These are phyloP conservation scores for Gobio gobio DNA, from an alignment of 2,113 vertebrate species.

Conservation along the genomic window DNA sequence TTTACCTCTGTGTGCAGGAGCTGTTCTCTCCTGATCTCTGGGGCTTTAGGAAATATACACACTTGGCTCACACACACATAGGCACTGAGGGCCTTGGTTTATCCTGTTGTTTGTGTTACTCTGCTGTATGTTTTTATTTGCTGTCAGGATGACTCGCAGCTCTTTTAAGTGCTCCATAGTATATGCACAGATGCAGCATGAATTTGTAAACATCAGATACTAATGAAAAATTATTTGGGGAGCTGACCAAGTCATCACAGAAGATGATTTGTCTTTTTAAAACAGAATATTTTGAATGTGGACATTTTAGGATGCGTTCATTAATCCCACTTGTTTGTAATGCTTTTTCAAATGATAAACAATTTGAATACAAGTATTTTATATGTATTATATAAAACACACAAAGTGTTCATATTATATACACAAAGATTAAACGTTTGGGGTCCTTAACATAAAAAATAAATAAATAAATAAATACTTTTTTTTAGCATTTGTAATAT, in stretches of 20 bases:
- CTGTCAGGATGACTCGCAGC: conserved; percentile 2
- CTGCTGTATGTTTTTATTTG: conserved; percentile 16
- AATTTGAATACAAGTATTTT: neutral
- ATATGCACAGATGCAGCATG: neutral
- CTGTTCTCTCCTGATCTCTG: conserved; percentile 68
- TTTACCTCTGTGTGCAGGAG: conserved; percentile 76
- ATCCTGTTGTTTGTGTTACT: conserved; percentile 26
- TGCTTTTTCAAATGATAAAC: neutral
- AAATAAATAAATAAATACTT: too few species aligned
- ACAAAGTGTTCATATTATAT: too few species aligned
- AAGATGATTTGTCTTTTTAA: neutral
- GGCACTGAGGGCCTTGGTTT: conserved; percentile 18
- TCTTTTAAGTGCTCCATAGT: conserved; percentile 10
- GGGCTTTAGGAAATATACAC: conserved; percentile 65
- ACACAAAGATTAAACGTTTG: too few species aligned
- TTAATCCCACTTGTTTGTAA: neutral
- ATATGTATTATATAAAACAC: too few species aligned
- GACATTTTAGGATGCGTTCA: neutral
- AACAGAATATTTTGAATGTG: neutral
- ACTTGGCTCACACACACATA: conserved; percentile 27
- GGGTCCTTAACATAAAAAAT: too few species aligned
- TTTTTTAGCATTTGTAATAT: neutral
- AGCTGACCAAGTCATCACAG: neutral
- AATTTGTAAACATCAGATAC: neutral
- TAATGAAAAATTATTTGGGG: neutral